These are phyloP conservation scores for Ornithoptera alexandrae DNA, from an alignment of 2,888 invertebrate species.

Conservation along the genomic window DNA sequence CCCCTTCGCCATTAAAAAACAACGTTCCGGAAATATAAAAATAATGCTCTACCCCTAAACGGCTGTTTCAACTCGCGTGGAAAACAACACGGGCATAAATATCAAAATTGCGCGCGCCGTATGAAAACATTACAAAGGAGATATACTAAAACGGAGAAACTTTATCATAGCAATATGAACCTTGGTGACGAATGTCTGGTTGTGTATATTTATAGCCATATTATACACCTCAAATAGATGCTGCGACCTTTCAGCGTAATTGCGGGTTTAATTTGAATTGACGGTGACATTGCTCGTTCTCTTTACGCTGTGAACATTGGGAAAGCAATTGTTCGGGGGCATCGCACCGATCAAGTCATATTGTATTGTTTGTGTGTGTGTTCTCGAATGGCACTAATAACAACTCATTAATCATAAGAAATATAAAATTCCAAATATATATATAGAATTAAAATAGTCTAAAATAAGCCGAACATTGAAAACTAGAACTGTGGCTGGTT, in stretches of 20 bases:
- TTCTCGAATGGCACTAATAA: no score
- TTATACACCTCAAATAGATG: slow-evolving; percentile 16
- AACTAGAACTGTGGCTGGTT: no score
- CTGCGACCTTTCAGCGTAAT: slow-evolving; percentile 26
- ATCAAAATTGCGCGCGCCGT: slow-evolving; percentile 13
- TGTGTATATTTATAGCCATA: slow-evolving; percentile 15
- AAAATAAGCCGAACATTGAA: no score
- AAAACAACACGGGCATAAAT: neutral
- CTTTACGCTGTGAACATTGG: slow-evolving; percentile 8
- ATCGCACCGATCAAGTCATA: neutral
- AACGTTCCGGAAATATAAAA: slow-evolving; percentile 3
- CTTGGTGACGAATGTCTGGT: neutral
- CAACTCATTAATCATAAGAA: no score
- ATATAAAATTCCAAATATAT: no score
- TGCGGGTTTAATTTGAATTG: slow-evolving; percentile 23
- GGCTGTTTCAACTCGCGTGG: slow-evolving; percentile 6
- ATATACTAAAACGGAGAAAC: neutral
- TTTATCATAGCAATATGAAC: neutral
- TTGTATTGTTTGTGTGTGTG: no score
- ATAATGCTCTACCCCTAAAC: slow-evolving; percentile 1
- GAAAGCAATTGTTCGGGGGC: slow-evolving; percentile 6
- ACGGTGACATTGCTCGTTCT: slow-evolving; percentile 33
- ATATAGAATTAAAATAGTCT: no score
- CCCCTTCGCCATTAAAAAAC: slow-evolving; percentile 1
- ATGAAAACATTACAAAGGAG: neutral